A percentile compares a stretch with the other conserved stretches of the same genome.
Conservation (phyloP, 2,797 vertebrate genomes). For the Lithobates pipiens region DNA sequence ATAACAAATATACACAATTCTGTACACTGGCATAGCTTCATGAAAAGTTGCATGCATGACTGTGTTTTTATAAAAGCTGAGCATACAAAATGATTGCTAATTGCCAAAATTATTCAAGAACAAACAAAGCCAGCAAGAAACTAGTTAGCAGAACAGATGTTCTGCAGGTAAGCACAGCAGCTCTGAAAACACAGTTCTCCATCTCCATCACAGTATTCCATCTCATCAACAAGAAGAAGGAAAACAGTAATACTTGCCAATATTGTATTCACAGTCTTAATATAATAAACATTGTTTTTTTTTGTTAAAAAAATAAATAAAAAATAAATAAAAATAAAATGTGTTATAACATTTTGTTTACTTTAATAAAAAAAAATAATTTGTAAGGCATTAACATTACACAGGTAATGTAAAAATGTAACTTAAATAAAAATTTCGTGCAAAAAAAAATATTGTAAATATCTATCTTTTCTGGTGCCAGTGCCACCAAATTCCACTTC, state of each 20-base stretch:
- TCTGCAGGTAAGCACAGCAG: constrained; percentile 55
- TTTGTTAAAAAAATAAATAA: too few relatives aligned
- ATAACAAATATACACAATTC: neutral
- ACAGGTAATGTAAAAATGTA: too few relatives aligned
- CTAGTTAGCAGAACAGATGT: constrained; percentile 60
- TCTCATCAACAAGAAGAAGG: constrained; percentile 41
- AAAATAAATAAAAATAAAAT: too few relatives aligned
- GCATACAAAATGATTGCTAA: constrained; percentile 52
- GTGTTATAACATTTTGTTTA: too few relatives aligned
- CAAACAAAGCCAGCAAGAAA: constrained; percentile 61
- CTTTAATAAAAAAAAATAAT: too few relatives aligned
- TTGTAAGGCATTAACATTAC: too few relatives aligned
- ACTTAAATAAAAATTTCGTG: too few relatives aligned
- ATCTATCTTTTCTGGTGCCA: too few relatives aligned
- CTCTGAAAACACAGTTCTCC: constrained; percentile 36
- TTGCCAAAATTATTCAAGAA: constrained; percentile 59
- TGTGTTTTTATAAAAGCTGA: constrained; percentile 37
- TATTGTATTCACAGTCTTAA: constrained; percentile 24
- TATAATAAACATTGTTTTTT: neutral
- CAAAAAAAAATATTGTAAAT: too few relatives aligned
- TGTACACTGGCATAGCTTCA: neutral
- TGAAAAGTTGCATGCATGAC: constrained; percentile 15
- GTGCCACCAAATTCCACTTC: too few relatives aligned
- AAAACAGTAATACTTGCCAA: neutral
- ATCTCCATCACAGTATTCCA: constrained; percentile 28